A percentile compares a stretch with the other conserved stretches of the same genome.
Evolutionary conservation across 2,888 invertebrate species (phyloP).

Genomic region (Drosophila multiciliata): DNA sequence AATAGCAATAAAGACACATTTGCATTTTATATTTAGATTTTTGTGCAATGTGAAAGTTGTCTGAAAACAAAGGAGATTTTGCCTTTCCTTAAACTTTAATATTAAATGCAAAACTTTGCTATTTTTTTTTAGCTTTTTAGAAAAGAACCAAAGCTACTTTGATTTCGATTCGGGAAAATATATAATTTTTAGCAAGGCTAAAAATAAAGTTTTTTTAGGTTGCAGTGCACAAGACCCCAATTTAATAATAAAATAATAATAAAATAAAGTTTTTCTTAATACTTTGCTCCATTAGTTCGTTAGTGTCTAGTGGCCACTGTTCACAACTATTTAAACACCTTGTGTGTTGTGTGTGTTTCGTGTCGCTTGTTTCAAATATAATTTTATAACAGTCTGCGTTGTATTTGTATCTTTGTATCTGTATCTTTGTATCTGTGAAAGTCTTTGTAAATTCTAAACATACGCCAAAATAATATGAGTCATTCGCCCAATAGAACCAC

Average conservation of each 20-base stretch:
- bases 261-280: not conserved
- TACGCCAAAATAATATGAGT: constrained; percentile 76
- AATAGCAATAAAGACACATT: too few species aligned
- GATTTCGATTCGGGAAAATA: not conserved
- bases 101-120: not conserved
- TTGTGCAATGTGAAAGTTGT: not conserved
- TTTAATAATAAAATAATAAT: too few species aligned
- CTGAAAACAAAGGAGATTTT: too few species aligned
- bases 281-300: not conserved
- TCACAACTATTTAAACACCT: constrained; percentile 42
- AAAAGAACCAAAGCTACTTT: not conserved
- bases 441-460: constrained; percentile 72
- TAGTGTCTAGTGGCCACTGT: constrained; percentile 25
- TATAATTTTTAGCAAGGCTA: not conserved
- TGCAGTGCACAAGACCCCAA: too few species aligned
- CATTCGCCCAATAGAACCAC: constrained; percentile 36
- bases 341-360: constrained; percentile 14
- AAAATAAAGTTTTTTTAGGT: too few species aligned
- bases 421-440: constrained; percentile 41
- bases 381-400: constrained; percentile 54
- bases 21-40: too few species aligned
- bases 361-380: constrained; percentile 57
- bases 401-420: constrained; percentile 8
- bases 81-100: not conserved
- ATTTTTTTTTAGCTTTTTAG: not conserved